These are phyloP conservation scores for Porites lobata DNA, from an alignment of 92 coral and sea anemone genomes.

Conservation along the genomic window DNA sequence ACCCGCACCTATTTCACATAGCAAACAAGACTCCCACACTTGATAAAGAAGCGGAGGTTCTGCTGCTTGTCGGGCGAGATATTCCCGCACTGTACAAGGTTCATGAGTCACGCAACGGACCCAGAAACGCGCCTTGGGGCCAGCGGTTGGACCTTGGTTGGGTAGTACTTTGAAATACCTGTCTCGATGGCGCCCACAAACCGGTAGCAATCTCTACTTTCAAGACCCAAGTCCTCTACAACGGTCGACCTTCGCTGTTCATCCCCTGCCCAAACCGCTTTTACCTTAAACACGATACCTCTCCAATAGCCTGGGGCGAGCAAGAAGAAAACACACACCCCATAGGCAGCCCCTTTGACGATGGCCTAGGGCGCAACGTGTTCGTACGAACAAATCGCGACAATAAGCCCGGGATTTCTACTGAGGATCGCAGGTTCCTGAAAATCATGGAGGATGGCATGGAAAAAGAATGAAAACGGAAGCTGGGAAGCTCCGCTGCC, in stretches of 20 bases:
- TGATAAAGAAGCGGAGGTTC: constrained; percentile 27
- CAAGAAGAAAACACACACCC: background rate
- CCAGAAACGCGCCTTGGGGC: constrained; percentile 58
- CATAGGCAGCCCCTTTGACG: background rate
- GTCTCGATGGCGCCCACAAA: constrained; percentile 66
- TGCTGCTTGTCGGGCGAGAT: constrained; percentile 61
- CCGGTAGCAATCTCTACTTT: constrained; percentile 30
- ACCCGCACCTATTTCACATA: constrained; percentile 51
- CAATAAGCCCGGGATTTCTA: constrained; percentile 28
- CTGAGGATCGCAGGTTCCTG: constrained; percentile 44
- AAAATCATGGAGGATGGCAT: constrained; percentile 49
- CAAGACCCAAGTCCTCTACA: constrained; percentile 60
- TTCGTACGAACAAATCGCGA: constrained; percentile 21
- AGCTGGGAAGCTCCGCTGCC: background rate
- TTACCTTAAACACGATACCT: background rate
- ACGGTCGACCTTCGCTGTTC: constrained; percentile 57
- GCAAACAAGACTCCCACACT: constrained; percentile 54
- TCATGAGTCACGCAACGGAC: constrained; percentile 65
- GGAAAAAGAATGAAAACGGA: constrained; percentile 23
- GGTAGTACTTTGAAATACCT: constrained; percentile 61
- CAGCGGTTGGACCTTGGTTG: constrained; percentile 72
- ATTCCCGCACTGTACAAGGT: constrained; percentile 67
- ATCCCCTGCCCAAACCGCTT: constrained; percentile 59
- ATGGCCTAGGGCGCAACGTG: constrained; percentile 25
- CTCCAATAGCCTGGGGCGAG: background rate